Conservation (phyloP, 53 echinoderm and acorn worm species). For the Arbacia lixula region DNA sequence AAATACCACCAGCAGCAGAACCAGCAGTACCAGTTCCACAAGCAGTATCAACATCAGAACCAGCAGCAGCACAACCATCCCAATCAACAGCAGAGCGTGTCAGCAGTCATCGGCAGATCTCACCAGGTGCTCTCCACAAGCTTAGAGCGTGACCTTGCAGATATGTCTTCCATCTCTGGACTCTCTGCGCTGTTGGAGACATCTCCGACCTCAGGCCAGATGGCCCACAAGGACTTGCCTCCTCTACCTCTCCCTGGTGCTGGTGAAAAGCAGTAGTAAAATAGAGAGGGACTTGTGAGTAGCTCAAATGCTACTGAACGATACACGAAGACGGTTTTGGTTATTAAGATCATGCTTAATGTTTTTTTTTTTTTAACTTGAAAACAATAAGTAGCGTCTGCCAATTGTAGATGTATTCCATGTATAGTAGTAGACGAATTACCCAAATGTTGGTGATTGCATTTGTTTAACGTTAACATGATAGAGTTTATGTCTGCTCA, state of each 20-base stretch:
- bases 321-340: too few relatives aligned
- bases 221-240: conserved; percentile 4
- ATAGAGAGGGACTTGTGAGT: too few relatives aligned
- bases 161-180: conserved; percentile 26
- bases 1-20: conserved; percentile 2
- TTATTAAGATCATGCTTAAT: too few relatives aligned
- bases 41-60: not conserved
- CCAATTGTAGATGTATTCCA: too few relatives aligned
- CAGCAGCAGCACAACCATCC: conserved; percentile 2
- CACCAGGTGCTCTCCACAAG: conserved; percentile 27
- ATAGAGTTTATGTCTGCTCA: too few relatives aligned
- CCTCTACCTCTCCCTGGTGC: not conserved
- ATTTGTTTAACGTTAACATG: too few relatives aligned
- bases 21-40: not conserved
- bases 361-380: too few relatives aligned
- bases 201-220: conserved; percentile 22
- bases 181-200: conserved; percentile 28
- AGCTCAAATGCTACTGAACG: too few relatives aligned
- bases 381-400: too few relatives aligned
- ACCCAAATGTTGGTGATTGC: too few relatives aligned
- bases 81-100: conserved; percentile 30
- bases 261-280: conserved; percentile 14
- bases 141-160: conserved; percentile 21
- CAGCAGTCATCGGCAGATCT: not conserved
- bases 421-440: too few relatives aligned